Conservation (phyloP, 2,797 vertebrate genomes). For the Nyctibius grandis region DNA sequence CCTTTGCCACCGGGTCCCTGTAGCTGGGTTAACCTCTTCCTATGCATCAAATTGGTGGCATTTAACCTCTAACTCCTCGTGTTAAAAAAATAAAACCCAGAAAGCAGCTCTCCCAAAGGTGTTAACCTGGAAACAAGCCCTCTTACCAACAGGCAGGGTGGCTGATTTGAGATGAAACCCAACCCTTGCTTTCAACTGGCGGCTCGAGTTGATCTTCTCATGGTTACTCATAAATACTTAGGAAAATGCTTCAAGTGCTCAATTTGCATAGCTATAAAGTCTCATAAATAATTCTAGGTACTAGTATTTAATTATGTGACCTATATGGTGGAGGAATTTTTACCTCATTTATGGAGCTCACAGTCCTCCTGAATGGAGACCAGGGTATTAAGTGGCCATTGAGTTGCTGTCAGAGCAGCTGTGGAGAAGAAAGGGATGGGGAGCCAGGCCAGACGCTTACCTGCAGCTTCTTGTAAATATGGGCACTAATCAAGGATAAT, state of each 20-base stretch:
- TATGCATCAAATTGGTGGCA: not conserved
- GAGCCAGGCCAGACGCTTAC: not conserved
- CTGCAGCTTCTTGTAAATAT: not conserved
- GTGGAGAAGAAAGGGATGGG: not conserved
- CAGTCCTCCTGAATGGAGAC: not conserved
- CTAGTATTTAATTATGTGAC: constrained; percentile 51
- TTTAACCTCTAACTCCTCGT: not conserved
- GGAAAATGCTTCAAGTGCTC: constrained; percentile 29
- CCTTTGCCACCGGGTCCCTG: not conserved
- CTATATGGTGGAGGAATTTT: not conserved
- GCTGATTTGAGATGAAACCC: not conserved
- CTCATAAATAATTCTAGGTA: constrained; percentile 64
- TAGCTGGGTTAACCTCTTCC: not conserved
- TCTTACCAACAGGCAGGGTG: accelerated
- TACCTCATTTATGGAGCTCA: constrained; percentile 4
- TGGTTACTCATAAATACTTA: constrained; percentile 49
- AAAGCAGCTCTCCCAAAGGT: not conserved
- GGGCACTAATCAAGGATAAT: not conserved
- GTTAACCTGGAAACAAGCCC: not conserved
- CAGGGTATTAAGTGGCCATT: not conserved
- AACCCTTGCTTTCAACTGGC: not conserved
- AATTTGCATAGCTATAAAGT: constrained; percentile 51
- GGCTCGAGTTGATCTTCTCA: not conserved
- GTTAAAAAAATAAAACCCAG: not conserved
- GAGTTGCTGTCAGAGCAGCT: not conserved